Base-by-base conservation (phyloP, 2,888 invertebrate genomes). In the Hermodice carunculata region DNA sequence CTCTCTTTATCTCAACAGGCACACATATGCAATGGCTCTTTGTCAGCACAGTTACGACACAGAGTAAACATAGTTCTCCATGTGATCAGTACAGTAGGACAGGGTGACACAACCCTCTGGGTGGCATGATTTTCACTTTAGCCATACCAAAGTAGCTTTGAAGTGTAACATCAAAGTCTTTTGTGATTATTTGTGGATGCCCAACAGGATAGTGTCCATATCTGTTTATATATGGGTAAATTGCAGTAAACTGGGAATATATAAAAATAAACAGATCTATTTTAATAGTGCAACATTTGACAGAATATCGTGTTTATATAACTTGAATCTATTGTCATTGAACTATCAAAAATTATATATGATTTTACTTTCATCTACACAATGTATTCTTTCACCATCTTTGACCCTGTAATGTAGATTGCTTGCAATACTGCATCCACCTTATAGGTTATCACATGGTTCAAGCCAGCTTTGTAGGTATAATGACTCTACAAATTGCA, bases 21-120 rank as follows among this genome's bases (percentile, higher is more conserved):
- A 62, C 85, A 87, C 2, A 53, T 28, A 1, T 63, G 42, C 42
- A 75, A 69, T 46, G 69, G 65, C 40, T 76, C 43, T 24, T 53
- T 68, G 32, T 82, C 76, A 32, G 71, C 78, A 64, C 84, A 84
- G 0, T 70, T 73, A 5, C 76, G 67, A 72, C 85, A 85, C 3
- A 86, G 64, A 1, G 75, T 65, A 70, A 85, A 86, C 67, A 81
- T 74, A 85, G 60, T 64, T 78, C 76, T 0, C 70, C 69, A 52
- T 78, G 72, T 46, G 77, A 73, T 60, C 72, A 69, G 3, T 67
- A 56, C 0, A 83, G 82, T 14, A 83, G 61, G 0, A 83, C 80
- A 0, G 80, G 81, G 48, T 78, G 77, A 57, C 71, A 83, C 14
- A 82, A 61, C 5, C 68, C 54, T 37, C 65, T 51, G 1, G 77